These are phyloP conservation scores for Oreocharis arfaki DNA, from an alignment of 2,113 vertebrate genomes.

Conservation along the genomic window DNA sequence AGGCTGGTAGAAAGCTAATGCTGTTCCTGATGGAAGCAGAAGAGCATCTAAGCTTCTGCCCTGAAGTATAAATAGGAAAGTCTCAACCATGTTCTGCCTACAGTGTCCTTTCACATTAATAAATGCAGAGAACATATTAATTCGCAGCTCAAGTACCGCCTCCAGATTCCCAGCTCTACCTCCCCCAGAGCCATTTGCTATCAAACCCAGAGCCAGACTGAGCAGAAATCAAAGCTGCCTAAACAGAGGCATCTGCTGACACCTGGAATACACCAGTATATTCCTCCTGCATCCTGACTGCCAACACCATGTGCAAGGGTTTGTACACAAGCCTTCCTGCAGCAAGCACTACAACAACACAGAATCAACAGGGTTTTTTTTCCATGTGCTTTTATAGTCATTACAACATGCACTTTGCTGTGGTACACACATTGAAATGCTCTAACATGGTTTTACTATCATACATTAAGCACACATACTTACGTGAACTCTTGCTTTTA, in stretches of 20 bases:
- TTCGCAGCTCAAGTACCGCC: background rate
- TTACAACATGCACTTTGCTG: background rate
- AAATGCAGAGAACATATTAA: background rate
- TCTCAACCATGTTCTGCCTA: background rate
- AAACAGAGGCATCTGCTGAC: background rate
- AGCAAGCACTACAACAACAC: background rate
- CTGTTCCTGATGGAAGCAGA: background rate
- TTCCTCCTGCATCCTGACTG: rapidly evolving
- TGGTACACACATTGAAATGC: background rate
- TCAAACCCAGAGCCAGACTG: background rate
- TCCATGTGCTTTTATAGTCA: background rate
- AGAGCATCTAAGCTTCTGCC: background rate
- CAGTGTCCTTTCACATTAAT: background rate
- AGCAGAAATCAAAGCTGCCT: background rate
- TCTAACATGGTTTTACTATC: background rate
- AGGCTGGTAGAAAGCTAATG: background rate
- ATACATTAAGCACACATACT: background rate
- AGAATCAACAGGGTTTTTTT: background rate
- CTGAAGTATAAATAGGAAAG: background rate
- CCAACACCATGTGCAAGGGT: background rate
- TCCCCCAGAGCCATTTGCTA: background rate
- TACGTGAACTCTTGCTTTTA: background rate
- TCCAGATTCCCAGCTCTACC: background rate
- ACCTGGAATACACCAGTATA: background rate
- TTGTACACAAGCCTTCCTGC: background rate